Conservation (phyloP, 2,113 vertebrate genomes). For the Phrynosoma blainvillii region DNA sequence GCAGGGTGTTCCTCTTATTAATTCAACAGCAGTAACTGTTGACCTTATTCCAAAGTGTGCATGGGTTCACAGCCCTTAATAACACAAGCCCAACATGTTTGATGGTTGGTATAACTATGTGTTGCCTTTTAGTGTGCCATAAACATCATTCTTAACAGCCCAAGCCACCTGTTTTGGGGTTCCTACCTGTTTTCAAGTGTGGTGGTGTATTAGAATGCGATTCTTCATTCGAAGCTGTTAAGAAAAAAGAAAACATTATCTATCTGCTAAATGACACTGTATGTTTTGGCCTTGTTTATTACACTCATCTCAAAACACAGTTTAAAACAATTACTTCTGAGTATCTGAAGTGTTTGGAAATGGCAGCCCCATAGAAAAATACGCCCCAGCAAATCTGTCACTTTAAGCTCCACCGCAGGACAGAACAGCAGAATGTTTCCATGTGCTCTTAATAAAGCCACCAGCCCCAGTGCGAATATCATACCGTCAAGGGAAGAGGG, state of each 20-base stretch:
- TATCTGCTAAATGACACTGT: not conserved
- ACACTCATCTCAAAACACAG: not conserved
- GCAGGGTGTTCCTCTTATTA: not conserved
- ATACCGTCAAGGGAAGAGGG: too few species aligned
- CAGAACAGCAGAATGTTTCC: too few species aligned
- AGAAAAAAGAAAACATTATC: not conserved
- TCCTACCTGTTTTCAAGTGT: conserved; percentile 78
- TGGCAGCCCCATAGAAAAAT: not conserved
- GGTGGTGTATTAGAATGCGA: conserved; percentile 70
- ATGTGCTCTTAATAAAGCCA: too few species aligned
- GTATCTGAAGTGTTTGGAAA: too few species aligned
- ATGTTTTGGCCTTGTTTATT: not conserved
- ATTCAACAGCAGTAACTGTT: not conserved
- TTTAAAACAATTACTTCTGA: not conserved
- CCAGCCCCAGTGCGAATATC: too few species aligned
- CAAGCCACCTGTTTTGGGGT: not conserved
- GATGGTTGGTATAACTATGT: not conserved
- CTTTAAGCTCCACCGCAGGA: too few species aligned
- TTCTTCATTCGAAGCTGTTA: conserved; percentile 75
- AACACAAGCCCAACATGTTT: not conserved
- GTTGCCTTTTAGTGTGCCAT: not conserved
- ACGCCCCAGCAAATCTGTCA: too few species aligned
- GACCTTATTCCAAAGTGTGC: not conserved
- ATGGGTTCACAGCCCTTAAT: not conserved
- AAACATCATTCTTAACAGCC: too few species aligned